Percentiles rank a stretch among this genome's conserved stretches.
These are phyloP conservation scores for Gerris buenoi DNA, from an alignment of 1,140 invertebrate species.

Conservation along the genomic window DNA sequence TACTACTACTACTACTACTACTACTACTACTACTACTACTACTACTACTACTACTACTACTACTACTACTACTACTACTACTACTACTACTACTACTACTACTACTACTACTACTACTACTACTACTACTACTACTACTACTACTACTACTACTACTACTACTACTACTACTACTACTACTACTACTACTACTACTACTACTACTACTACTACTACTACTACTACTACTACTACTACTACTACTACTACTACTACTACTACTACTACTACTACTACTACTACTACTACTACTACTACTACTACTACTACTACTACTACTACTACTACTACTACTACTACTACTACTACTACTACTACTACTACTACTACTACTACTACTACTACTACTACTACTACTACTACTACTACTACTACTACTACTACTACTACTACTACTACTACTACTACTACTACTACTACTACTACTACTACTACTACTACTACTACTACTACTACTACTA, in stretches of 20 bases:
- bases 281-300: constrained; percentile 1
- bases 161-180: constrained; percentile 1
- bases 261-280: constrained; percentile 1
- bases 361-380: constrained; percentile 1
- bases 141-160: constrained; percentile 1
- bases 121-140: constrained; percentile 1
- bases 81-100: constrained; percentile 1
- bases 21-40: constrained; percentile 1
- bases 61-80: constrained; percentile 1
- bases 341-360: constrained; percentile 1
- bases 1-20: constrained; percentile 1
- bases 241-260: constrained; percentile 1
- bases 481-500: constrained; percentile 1
- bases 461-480: constrained; percentile 1
- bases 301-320: constrained; percentile 1
- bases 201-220: constrained; percentile 1
- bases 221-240: constrained; percentile 1
- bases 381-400: constrained; percentile 1
- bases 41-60: constrained; percentile 1
- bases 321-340: constrained; percentile 1
- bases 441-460: constrained; percentile 1
- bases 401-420: constrained; percentile 1
- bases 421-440: constrained; percentile 1
- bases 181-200: constrained; percentile 1
- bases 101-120: constrained; percentile 1